phyloP scores from a whole-genome alignment of 2,797 vertebrate genomes.

The Echeneis naucrates region DNA sequence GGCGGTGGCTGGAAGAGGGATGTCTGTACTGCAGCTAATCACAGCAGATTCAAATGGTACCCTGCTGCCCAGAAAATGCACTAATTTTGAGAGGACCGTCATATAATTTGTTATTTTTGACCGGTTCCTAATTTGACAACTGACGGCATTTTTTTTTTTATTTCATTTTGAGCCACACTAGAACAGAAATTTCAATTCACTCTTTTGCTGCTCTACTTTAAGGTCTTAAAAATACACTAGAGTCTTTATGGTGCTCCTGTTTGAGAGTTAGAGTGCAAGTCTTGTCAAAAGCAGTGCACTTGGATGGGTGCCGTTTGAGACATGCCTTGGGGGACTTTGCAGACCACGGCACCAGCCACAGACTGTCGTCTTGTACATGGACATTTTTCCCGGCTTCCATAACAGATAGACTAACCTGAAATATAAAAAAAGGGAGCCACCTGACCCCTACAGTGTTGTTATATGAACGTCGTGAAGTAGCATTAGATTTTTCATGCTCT shows the following conservation, averaged over 20 bases:
- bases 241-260: constrained; percentile 41
- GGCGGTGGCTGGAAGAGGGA: neutral
- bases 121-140: constrained; percentile 32
- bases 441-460: constrained; percentile 70
- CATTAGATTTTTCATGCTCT: constrained; percentile 70
- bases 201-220: constrained; percentile 48
- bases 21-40: constrained; percentile 37
- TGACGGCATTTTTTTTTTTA: constrained; percentile 30
- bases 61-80: constrained; percentile 53
- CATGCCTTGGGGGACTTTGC: constrained; percentile 22
- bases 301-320: constrained; percentile 53
- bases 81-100: constrained; percentile 46
- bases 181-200: constrained; percentile 23
- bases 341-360: constrained; percentile 28
- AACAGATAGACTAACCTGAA: constrained; percentile 64
- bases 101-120: constrained; percentile 49
- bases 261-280: constrained; percentile 21
- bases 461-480: constrained; percentile 74
- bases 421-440: constrained; percentile 56
- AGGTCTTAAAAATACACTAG: constrained; percentile 61
- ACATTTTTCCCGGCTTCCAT: constrained; percentile 44
- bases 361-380: constrained; percentile 59
- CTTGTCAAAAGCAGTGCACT: constrained; percentile 46
- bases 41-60: constrained; percentile 62
- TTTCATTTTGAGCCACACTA: constrained; percentile 32